Base-by-base conservation (phyloP, 2,888 invertebrate genomes). In the Seladonia tumulorum region DNA sequence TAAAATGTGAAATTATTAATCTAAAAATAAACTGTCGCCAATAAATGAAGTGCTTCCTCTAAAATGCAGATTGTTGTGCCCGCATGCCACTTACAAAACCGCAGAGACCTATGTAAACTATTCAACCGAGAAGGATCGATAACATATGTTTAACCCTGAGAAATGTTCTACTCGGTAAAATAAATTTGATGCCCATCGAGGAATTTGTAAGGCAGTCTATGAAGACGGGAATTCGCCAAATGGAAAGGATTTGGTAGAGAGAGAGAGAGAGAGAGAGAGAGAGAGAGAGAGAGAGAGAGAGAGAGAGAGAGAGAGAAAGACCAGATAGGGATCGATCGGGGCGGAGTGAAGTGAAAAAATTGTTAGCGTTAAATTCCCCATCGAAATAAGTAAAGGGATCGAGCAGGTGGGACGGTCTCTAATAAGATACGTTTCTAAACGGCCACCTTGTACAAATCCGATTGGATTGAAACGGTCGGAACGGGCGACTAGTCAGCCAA, bases 401-500 rank as follows among this genome's bases (percentile, higher is more conserved):
- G 16, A 10, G 22, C 16, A 45, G 53, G 57, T 71, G 47, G 76
- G 3, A 57, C 74, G 29, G 29, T 42, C 18, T 57, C 79, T 76
- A 79, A 85, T 84, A 76, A 79, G 85, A 73, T 71, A 79, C 78
- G 79, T 81, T 83, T 79, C 79, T 78, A 78, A 79, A 85, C 73
- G 85, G 70, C n/a, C 85, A 80, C 81, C 86, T 85, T 82, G 83
- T 83, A 83, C 84, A 86, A 84, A 88, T 83, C 83, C 83, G 87
- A 81, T 86, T 87, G 85, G 84, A 79, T 81, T 60, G 63, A 81
- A 88, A 87, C 81, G 88, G 88, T 83, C 35, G 76, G 82, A 90
- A 89, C 80, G 90, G 85, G 83, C 86, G 90, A 87, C 90, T 90
- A 89, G 90, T 90, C 91, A 83, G 86, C 89, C 92, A 90, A 79